Percentiles rank a stretch among this genome's conserved stretches.
Conservation (phyloP, 2,113 vertebrate species). For the Symphodus melops region DNA sequence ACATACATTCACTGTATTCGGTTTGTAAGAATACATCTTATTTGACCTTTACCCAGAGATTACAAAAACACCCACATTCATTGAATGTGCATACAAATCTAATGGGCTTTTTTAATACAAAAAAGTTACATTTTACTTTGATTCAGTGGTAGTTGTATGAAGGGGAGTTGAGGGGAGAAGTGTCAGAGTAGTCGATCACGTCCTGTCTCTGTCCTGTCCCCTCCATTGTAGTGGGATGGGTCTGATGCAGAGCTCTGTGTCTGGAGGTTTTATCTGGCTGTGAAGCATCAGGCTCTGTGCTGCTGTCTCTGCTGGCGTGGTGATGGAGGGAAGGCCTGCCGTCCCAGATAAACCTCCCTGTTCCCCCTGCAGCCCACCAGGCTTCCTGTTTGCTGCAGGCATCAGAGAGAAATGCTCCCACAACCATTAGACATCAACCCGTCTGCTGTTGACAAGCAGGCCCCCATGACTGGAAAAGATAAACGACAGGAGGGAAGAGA, state of each 20-base stretch:
- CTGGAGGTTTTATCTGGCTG: slow-evolving; percentile 76
- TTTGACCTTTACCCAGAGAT: no score
- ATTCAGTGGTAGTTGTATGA: background rate
- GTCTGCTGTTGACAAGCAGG: slow-evolving; percentile 64
- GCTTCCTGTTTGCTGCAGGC: slow-evolving; percentile 65
- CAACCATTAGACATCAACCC: slow-evolving; percentile 67
- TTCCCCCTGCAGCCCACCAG: slow-evolving; percentile 62
- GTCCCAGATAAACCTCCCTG: slow-evolving; percentile 79
- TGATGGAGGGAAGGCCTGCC: slow-evolving; percentile 78
- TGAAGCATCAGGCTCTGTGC: slow-evolving; percentile 53
- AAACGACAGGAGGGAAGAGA: slow-evolving; percentile 42
- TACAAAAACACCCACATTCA: no score
- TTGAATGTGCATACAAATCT: no score
- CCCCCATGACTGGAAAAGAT: slow-evolving; percentile 57
- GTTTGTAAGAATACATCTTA: no score
- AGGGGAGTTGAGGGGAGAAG: no score
- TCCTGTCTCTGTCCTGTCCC: slow-evolving; percentile 20
- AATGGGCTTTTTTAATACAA: background rate
- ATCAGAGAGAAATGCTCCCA: slow-evolving; percentile 54
- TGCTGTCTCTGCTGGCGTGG: slow-evolving; percentile 70
- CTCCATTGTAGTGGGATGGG: slow-evolving; percentile 61
- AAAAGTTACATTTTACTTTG: background rate
- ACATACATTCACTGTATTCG: no score
- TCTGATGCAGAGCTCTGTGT: slow-evolving; percentile 52
- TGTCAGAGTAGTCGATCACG: background rate